A percentile compares a stretch with the other conserved stretches of the same genome.
phyloP scores from a whole-genome alignment of 2,797 vertebrate species.

The Cercopithecus diana region DNA sequence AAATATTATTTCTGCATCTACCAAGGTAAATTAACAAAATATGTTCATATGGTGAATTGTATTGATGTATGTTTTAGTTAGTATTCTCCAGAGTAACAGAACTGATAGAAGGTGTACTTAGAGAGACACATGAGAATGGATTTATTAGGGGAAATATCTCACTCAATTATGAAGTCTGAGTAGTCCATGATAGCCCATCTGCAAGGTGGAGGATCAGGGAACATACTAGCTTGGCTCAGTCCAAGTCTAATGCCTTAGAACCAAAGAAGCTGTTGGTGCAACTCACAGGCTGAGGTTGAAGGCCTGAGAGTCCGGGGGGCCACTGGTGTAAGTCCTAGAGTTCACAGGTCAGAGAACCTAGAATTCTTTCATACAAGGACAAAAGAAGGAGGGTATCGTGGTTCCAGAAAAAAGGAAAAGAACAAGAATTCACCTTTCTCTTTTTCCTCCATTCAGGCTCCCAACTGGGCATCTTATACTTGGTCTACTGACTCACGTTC shows the following conservation, averaged over 20 bases:
- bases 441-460: background rate
- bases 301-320: no score
- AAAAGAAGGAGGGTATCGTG: background rate
- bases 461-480: background rate
- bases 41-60: background rate
- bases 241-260: background rate
- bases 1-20: background rate
- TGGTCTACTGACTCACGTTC: background rate
- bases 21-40: background rate
- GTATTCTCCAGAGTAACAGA: background rate
- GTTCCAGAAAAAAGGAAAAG: background rate
- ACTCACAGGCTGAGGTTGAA: background rate
- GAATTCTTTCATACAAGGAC: background rate
- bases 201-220: background rate
- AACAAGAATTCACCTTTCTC: background rate
- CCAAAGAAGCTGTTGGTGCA: background rate
- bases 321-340: background rate
- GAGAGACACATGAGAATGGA: background rate
- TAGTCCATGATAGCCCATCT: background rate
- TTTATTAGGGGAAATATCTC: background rate
- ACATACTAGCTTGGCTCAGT: background rate
- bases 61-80: background rate
- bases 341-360: background rate
- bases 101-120: background rate
- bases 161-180: background rate